Evolutionary conservation across 2,113 vertebrate species (phyloP), one percentile per base, ranked within the genome.

Genomic region (Syngnathus floridae): DNA sequence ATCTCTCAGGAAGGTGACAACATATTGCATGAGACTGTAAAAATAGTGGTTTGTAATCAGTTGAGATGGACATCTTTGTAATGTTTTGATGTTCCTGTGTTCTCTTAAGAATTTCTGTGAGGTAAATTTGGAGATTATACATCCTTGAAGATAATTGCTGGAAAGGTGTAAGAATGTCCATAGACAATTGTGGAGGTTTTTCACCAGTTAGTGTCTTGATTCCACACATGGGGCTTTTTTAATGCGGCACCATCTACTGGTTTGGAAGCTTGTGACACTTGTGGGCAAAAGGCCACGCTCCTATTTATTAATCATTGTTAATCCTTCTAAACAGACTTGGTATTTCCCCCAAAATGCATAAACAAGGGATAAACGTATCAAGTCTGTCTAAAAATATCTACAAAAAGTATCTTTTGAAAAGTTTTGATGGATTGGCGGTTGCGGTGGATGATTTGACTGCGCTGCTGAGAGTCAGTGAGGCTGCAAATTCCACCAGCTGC

Each of bases 401-500:
- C 37, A 49, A 38, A 56, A 62, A 14, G 5, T 0, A 60, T 46
- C 43, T 5, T 4, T 46, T 40, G 4, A 4, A 45, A 38, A 21
- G 22, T 58, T 63, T 57, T 56, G 59, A 43, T 41, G 59, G 14
- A 43, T 12, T 61, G 38, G 59, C 59, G 21, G 59, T 26, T 0
- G 19, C 37, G 13, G 36, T 1, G 59, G 16, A 13, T 14, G 59
- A 35, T 54, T 41, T 68, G 37, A 40, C 37, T 64, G 38, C 1
- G 52, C 58, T 56, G 19, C 54, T 35, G 36, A 55, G 26, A 36
- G 49, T 22, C 31, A 43, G 54, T 19, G 35, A 62, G 22, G 55
- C 13, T 52, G 36, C 38, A 48, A 71, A 66, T 14, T 52, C 17
- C 31, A 19, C n/a, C 59, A 61, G 38, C 38, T 61, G 59, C 40